A percentile compares a stretch with the other conserved stretches of the same genome.
Conservation (phyloP, 1,140 invertebrate species). For the Augochlora pura region DNA sequence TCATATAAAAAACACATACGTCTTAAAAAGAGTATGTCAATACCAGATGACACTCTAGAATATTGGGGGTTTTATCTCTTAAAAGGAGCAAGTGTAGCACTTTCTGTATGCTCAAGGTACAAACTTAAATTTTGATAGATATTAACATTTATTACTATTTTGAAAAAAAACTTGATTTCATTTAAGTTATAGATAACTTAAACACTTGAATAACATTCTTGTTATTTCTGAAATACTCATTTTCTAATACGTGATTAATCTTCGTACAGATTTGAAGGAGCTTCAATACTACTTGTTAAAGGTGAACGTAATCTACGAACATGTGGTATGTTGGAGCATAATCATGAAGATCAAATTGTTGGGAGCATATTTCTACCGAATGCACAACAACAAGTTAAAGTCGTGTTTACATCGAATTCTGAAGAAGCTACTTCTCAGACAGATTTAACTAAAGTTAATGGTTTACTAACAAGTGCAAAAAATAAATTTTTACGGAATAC, state of each 20-base stretch:
- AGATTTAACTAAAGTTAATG: conserved; percentile 14
- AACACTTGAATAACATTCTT: neutral
- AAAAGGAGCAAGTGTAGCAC: conserved; percentile 86
- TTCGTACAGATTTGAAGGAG: conserved; percentile 83
- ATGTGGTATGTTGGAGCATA: conserved; percentile 87
- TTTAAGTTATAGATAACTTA: too few relatives aligned
- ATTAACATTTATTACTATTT: neutral
- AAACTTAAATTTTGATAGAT: neutral
- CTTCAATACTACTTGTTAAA: conserved; percentile 89
- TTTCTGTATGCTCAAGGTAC: conserved; percentile 90
- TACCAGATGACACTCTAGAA: conserved; percentile 92
- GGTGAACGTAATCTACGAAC: conserved; percentile 87
- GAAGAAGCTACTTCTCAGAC: conserved; percentile 75
- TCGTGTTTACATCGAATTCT: conserved; percentile 84
- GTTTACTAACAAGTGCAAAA: conserved; percentile 39
- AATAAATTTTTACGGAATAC: conserved; percentile 30
- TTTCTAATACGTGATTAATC: neutral
- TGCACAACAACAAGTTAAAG: conserved; percentile 84
- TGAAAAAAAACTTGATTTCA: too few relatives aligned
- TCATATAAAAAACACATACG: conserved; percentile 87
- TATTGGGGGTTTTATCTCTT: conserved; percentile 94
- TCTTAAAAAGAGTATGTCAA: conserved; percentile 89
- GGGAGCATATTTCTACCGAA: conserved; percentile 75
- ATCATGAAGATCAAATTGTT: conserved; percentile 83
- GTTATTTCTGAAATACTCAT: neutral